Evolutionary conservation across 64 coral and sea anemone species (phyloP), one percentile per base, ranked within the genome.

Genomic region (Montipora capricornis): DNA sequence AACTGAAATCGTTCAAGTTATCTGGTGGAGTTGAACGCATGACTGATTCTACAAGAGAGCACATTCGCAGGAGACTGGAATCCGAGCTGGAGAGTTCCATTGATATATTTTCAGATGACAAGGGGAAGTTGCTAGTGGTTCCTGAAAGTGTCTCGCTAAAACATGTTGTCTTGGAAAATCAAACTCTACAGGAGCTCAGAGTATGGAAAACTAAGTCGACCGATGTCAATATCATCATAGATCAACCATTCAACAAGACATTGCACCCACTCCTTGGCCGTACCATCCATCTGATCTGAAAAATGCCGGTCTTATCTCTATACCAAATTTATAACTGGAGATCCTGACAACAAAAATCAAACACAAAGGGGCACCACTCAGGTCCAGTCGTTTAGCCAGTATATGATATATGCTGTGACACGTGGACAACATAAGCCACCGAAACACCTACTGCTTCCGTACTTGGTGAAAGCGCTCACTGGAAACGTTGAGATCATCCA

Each of bases 321-420:
- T 15, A 15, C 73, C 87, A 89, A 12, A 22, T 37, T 89, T 50
- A 19, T 89, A 19, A 89, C 68, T 89, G 87, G n/a, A 76, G 49
- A 55, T 55, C 52, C 52, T 55, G 52, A 55, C 52, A 55, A 55
- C 52, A 55, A 55, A 55, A 89, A 24, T 73, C 15, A 10, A 59
- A n/a, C 70, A 19, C 68, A 89, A 55, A 89, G 74, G 77, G 87
- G 22, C 52, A 47, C 20, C 26, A 91, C 60, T 20, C 77, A 81
- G 51, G 89, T 91, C 50, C 57, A 91, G 67, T 91, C 89, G 57
- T 91, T 91, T 82, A 78, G 67, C 29, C 89, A 91, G 70, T 77
- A 91, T 81, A 44, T 91, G n/a, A 74, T 91, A 44, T 91, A 91
- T 29, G 78, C 90, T 53, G 78, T 81, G 68, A 80, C 79, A 74